Conservation (phyloP, 2,797 vertebrate genomes). For the Scyliorhinus canicula region DNA sequence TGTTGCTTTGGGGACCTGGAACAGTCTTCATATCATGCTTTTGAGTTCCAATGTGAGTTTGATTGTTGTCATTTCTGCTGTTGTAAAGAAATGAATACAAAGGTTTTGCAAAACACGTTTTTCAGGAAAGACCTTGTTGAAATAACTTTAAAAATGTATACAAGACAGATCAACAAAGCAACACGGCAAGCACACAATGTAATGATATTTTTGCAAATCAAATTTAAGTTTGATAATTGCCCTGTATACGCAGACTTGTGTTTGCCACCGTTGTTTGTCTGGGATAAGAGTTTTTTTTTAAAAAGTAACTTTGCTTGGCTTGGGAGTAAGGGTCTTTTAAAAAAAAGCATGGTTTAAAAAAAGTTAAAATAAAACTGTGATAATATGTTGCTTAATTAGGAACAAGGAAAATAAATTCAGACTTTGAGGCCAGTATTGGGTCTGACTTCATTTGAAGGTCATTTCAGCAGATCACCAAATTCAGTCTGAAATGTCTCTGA, state of each 20-base stretch:
- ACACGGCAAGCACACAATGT: not conserved
- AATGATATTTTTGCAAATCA: not conserved
- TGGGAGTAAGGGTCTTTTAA: not conserved
- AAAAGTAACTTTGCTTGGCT: constrained; percentile 18
- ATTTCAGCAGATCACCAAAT: not conserved
- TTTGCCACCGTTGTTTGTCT: not conserved
- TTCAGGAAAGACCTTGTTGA: not conserved
- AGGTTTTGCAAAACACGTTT: not conserved
- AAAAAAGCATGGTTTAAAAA: not conserved
- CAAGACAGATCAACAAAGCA: not conserved
- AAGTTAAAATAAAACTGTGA: not conserved
- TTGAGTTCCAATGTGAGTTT: not conserved
- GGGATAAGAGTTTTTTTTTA: not conserved
- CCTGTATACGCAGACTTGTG: not conserved
- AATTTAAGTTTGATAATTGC: not conserved
- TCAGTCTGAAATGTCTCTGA: not conserved
- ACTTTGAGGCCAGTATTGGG: not conserved
- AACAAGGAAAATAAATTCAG: not conserved
- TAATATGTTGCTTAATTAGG: not conserved
- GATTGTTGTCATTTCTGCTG: not conserved
- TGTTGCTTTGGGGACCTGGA: not conserved
- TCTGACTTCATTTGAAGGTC: not conserved
- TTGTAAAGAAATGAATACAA: not conserved
- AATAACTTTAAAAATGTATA: not conserved
- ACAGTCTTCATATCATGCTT: not conserved